Evolutionary conservation across 23 tunicate species (phyloP), one percentile per base, ranked within the genome.

Genomic region (Styela plicata): DNA sequence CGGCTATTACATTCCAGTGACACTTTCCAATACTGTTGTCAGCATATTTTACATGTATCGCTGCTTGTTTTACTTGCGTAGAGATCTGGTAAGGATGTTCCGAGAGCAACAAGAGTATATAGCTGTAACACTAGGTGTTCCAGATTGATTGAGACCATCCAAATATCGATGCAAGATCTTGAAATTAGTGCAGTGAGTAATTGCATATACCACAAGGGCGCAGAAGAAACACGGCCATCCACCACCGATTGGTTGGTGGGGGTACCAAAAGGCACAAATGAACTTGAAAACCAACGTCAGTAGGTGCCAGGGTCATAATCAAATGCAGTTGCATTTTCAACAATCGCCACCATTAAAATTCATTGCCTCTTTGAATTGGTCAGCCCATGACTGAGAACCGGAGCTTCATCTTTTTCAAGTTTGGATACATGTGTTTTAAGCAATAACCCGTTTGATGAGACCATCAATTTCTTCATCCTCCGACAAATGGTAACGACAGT

Each of bases 251-350:
- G n/a, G 80, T 74, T 3, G 97, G 87, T 24, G 99, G 97, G 0
- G 99, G 99, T 1, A 96, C 89, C n/a, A n/a, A 63, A 87, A 63
- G 19, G 99, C 99, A 62, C 85, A 95, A 0, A 96, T 91, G 34
- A 93, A 86, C 73, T 96, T 96, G 93, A 91, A 96, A 0, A 89
- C 97, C 61, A 96, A 96, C 2, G 99, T 87, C 23, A 96, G 69
- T 53, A 96, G 87, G 71, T 96, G 99, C 99, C 91, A 87, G 85
- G n/a, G n/a, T 90, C 82, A 89, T 96, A 96, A 83, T 96, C 99
- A 37, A 78, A 57, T 27, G 77, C 87, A 3, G 89, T 90, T 13
- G 97, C 99, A 87, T 79, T 88, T 34, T 90, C 99, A 22, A 84
- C 34, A n/a, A 70, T 90, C 97, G 24, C 97, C 99, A 20, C 99